A percentile compares a stretch with the other conserved stretches of the same genome.
These are phyloP conservation scores for Sitobion miscanthi DNA, from an alignment of 1,140 invertebrate species.

Conservation along the genomic window DNA sequence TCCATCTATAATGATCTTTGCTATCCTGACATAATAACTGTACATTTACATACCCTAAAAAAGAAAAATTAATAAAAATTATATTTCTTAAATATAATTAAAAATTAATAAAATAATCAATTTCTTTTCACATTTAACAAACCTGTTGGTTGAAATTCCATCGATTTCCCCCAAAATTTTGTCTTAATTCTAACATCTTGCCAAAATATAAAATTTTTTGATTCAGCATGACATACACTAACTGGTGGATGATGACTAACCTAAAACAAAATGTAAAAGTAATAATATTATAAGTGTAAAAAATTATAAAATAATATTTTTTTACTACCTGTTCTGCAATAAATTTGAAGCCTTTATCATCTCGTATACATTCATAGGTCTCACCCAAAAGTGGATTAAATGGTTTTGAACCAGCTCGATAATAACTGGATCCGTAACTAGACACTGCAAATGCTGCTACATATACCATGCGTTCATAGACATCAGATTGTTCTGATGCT, in stretches of 20 bases:
- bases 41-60: constrained; percentile 64
- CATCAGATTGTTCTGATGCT: constrained; percentile 70
- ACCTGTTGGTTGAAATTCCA: constrained; percentile 86
- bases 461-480: constrained; percentile 76
- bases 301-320: neutral
- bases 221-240: constrained; percentile 81
- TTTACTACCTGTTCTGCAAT: constrained; percentile 70
- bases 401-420: constrained; percentile 82
- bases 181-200: constrained; percentile 84
- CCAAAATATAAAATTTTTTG: constrained; percentile 78
- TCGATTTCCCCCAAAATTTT: constrained; percentile 91
- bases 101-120: neutral
- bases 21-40: constrained; percentile 64
- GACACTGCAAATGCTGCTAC: constrained; percentile 85
- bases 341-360: constrained; percentile 80
- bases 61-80: constrained; percentile 30
- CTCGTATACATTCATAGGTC: constrained; percentile 81
- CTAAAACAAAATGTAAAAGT: constrained; percentile 63
- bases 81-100: neutral
- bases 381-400: constrained; percentile 88
- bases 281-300: constrained; percentile 13
- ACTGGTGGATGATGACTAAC: constrained; percentile 89
- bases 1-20: constrained; percentile 78
- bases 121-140: neutral
- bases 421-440: constrained; percentile 78